Conservation (phyloP, 2,888 invertebrate species). For the Ptychoptera albimana region DNA sequence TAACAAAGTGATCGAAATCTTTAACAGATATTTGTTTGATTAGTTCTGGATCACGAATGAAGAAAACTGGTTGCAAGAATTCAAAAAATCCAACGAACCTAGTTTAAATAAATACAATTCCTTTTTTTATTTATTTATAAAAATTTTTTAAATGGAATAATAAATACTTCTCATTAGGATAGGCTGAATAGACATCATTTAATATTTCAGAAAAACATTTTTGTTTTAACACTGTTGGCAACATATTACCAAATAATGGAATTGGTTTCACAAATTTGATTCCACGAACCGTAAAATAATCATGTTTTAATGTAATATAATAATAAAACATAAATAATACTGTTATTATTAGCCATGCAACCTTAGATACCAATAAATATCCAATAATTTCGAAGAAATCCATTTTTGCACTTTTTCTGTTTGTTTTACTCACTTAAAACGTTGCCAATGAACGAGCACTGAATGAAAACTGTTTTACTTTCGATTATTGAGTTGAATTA, state of each 20-base stretch:
- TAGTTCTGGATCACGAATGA: constrained; percentile 38
- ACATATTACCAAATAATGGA: not conserved
- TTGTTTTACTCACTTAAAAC: too few relatives aligned
- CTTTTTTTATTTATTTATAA: too few relatives aligned
- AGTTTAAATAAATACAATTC: constrained; percentile 6
- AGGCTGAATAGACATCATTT: not conserved
- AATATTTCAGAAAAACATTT: not conserved
- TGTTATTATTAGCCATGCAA: not conserved
- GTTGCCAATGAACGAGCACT: too few relatives aligned
- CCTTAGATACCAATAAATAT: too few relatives aligned
- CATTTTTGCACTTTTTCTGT: too few relatives aligned
- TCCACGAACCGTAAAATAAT: constrained; percentile 1
- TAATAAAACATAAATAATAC: not conserved
- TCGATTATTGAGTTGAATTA: too few relatives aligned
- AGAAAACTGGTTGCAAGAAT: constrained; percentile 25
- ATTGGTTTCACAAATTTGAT: constrained; percentile 1
- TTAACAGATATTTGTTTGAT: constrained; percentile 37
- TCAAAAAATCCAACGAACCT: constrained; percentile 35
- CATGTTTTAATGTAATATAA: not conserved
- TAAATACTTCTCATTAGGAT: constrained; percentile 1
- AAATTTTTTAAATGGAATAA: too few relatives aligned
- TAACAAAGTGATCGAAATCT: constrained; percentile 39
- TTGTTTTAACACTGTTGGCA: not conserved
- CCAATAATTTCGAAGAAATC: too few relatives aligned
- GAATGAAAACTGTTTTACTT: too few relatives aligned